A percentile compares a stretch with the other conserved stretches of the same genome.
phyloP scores from a whole-genome alignment of 2,888 invertebrate species.

The Polydrusus pterygomalis region DNA sequence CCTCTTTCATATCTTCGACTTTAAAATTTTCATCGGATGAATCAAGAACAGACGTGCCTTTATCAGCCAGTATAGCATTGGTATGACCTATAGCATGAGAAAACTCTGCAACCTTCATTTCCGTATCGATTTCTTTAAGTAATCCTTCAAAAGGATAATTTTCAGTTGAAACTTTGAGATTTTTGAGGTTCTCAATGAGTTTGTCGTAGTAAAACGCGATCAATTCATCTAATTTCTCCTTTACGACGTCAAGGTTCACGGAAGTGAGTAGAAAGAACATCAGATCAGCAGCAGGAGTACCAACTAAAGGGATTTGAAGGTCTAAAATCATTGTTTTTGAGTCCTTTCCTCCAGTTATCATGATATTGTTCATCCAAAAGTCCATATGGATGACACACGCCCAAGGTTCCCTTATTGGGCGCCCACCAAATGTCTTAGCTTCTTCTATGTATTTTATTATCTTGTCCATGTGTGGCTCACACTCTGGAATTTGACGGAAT shows the following conservation, averaged over 20 bases:
- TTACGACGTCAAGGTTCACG: slow-evolving; percentile 25
- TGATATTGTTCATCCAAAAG: slow-evolving; percentile 54
- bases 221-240: slow-evolving; percentile 38
- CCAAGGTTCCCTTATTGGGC: slow-evolving; percentile 45
- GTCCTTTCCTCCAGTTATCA: slow-evolving; percentile 39
- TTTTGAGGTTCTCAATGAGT: slow-evolving; percentile 39
- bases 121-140: slow-evolving; percentile 38
- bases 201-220: slow-evolving; percentile 45
- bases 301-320: slow-evolving; percentile 34
- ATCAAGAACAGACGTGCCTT: slow-evolving; percentile 30
- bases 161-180: slow-evolving; percentile 40
- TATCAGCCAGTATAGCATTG: slow-evolving; percentile 28
- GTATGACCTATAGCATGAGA: slow-evolving; percentile 27
- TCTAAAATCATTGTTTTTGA: slow-evolving; percentile 48
- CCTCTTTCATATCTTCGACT: slow-evolving; percentile 7
- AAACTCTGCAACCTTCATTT: slow-evolving; percentile 27
- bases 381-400: slow-evolving; percentile 44
- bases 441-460: slow-evolving; percentile 11
- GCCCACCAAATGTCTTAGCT: slow-evolving; percentile 4
- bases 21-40: slow-evolving; percentile 37
- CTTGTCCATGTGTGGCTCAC: slow-evolving; percentile 5
- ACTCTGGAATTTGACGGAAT: slow-evolving; percentile 27
- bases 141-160: slow-evolving; percentile 37
- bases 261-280: slow-evolving; percentile 47
- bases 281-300: slow-evolving; percentile 40